phyloP scores from a whole-genome alignment of 2,113 vertebrate species.

The Etia nguti region DNA sequence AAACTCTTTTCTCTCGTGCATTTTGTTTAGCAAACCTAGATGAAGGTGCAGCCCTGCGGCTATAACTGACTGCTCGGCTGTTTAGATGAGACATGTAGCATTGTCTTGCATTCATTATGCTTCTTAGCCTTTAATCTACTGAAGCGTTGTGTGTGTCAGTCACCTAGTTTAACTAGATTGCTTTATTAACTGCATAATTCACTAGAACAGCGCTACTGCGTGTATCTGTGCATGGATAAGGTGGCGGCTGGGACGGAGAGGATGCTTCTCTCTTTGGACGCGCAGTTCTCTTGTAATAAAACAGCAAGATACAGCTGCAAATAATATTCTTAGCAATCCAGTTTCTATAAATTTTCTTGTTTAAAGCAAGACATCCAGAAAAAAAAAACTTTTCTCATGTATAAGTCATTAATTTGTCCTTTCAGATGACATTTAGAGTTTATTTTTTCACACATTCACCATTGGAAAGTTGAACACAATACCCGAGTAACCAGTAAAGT shows the following conservation, averaged over 20 bases:
- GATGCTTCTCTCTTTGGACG: not conserved
- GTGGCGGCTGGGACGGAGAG: not conserved
- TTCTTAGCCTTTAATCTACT: slow-evolving; percentile 49
- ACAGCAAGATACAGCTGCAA: not conserved
- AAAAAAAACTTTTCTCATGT: not conserved
- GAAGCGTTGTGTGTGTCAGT: slow-evolving; percentile 18
- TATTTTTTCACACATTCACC: not conserved
- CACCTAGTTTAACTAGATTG: slow-evolving; percentile 11
- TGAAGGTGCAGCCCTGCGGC: not conserved
- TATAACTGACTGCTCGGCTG: not conserved
- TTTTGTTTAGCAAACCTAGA: not conserved
- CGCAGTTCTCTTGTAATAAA: not conserved
- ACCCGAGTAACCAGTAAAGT: not conserved
- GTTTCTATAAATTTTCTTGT: not conserved
- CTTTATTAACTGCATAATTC: slow-evolving; percentile 54
- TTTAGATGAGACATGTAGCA: not conserved
- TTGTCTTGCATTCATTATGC: slow-evolving; percentile 38
- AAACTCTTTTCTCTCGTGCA: not conserved
- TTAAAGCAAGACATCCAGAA: not conserved
- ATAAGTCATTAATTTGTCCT: not conserved
- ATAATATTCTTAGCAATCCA: not conserved
- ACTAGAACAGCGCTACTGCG: not conserved
- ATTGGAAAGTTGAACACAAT: not conserved
- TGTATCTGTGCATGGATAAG: not conserved
- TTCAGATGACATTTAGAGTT: not conserved